Evolutionary conservation across 1,140 invertebrate species (phyloP), one percentile per base, ranked within the genome.

Genomic region (Dufourea novaeangliae): DNA sequence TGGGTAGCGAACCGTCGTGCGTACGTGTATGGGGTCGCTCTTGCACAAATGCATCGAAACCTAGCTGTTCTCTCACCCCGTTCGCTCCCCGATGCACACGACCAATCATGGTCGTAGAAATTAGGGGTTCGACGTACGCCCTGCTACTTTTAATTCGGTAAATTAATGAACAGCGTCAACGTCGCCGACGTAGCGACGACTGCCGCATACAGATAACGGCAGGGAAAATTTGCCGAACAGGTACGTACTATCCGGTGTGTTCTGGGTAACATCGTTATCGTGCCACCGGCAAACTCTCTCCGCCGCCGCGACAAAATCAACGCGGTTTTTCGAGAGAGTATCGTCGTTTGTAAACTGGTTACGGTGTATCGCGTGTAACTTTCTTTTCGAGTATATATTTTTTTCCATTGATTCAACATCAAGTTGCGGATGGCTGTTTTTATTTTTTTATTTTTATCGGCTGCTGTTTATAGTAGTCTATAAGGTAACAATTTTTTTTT

Each of bases 121-220:
- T 84, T 84, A 80, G 83, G 83, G 78, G 83, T 70, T 84, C 78
- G 82, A 73, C 59, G 82, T 70, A 67, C 75, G 46, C 54, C 61
- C 29, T n/a, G 54, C 37, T 66, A 57, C 82, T 71, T 79, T 84
- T 78, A 80, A 73, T 50, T 56, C 74, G 44, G 25, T 75, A 66
- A 85, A 84, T 84, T 84, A 85, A 85, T 75, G 82, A 85, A 84
- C 83, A 78, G n/a, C 73, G 83, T 74, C 70, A 71, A 84, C 73
- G 64, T 83, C 78, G 82, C 37, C 69, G 68, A 63, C 82, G 71
- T 63, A 64, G 62, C 70, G 74, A 80, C 78, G 39, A 41, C n/a
- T 11, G 52, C 12, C 69, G 78, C 82, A 70, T 74, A 77, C 73
- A 22, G 62, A 84, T 75, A 79, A 56, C 63, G 52, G 77, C 61